A percentile compares a stretch with the other conserved stretches of the same genome.
These are phyloP conservation scores for Pyrocoelia pectoralis DNA, from an alignment of 2,888 invertebrate species.

Conservation along the genomic window DNA sequence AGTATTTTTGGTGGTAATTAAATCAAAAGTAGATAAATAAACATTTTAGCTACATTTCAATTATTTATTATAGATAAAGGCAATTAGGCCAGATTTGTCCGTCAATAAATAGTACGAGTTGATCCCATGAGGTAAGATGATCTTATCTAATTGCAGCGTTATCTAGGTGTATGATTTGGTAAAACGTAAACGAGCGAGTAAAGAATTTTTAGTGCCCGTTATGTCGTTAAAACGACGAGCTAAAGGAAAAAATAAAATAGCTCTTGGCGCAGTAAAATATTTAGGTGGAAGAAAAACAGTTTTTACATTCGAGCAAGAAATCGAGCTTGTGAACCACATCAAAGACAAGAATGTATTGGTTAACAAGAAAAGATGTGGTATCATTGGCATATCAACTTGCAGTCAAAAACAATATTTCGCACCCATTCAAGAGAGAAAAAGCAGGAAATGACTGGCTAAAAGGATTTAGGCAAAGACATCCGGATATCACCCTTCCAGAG, in stretches of 20 bases:
- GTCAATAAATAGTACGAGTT: too few relatives aligned
- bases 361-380: too few relatives aligned
- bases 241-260: background rate
- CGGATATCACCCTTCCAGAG: constrained; percentile 3
- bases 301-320: background rate
- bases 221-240: constrained; percentile 1
- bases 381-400: constrained; percentile 4
- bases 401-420: background rate
- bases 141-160: too few relatives aligned
- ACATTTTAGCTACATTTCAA: too few relatives aligned
- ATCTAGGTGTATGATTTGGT: too few relatives aligned
- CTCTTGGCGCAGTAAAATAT: constrained; percentile 1
- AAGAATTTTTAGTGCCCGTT: background rate
- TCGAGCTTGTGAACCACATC: background rate
- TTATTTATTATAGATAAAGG: too few relatives aligned
- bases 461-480: background rate
- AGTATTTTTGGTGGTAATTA: too few relatives aligned
- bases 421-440: constrained; percentile 4
- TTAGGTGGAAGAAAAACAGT: background rate
- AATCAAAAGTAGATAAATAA: too few relatives aligned
- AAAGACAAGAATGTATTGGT: background rate
- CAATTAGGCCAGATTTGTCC: too few relatives aligned
- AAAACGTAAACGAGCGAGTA: background rate
- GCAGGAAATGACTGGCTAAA: constrained; percentile 6
- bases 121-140: too few relatives aligned